phyloP scores from a whole-genome alignment of 2,113 vertebrate genomes.

The Noturus placidus region DNA sequence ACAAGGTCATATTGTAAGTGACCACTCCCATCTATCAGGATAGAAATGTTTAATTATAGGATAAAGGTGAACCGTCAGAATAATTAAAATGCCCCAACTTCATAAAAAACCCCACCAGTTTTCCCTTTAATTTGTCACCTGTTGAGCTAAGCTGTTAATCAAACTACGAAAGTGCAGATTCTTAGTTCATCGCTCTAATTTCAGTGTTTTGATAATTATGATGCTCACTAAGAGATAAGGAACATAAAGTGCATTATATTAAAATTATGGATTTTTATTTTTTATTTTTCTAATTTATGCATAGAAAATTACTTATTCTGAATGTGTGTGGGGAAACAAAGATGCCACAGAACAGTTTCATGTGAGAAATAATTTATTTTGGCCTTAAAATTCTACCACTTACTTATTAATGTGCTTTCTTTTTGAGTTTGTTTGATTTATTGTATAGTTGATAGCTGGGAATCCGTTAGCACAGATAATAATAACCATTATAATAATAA shows the following conservation, averaged over 20 bases:
- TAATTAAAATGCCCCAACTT: neutral
- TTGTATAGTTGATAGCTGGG: conserved; percentile 30
- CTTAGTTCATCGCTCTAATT: neutral
- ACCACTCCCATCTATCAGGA: neutral
- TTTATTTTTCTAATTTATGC: neutral
- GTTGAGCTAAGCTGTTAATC: neutral
- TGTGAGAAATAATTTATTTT: neutral
- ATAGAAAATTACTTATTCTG: neutral
- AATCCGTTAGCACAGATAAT: conserved; percentile 12
- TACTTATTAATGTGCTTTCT: conserved; percentile 41
- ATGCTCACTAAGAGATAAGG: neutral
- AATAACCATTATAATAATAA: too few species aligned
- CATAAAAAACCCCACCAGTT: neutral
- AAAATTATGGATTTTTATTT: neutral
- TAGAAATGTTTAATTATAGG: neutral
- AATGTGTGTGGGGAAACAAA: neutral
- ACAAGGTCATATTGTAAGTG: neutral
- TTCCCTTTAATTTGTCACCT: neutral
- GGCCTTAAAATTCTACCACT: neutral
- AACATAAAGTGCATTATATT: neutral
- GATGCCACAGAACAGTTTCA: conserved; percentile 12
- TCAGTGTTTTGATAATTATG: neutral
- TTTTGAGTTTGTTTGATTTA: conserved; percentile 37
- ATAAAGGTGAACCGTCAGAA: neutral
- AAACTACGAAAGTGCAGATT: neutral